Evolutionary conservation across 2,797 vertebrate genomes (phyloP), one percentile per base, ranked within the genome.

Genomic region (Danio tinwini): DNA sequence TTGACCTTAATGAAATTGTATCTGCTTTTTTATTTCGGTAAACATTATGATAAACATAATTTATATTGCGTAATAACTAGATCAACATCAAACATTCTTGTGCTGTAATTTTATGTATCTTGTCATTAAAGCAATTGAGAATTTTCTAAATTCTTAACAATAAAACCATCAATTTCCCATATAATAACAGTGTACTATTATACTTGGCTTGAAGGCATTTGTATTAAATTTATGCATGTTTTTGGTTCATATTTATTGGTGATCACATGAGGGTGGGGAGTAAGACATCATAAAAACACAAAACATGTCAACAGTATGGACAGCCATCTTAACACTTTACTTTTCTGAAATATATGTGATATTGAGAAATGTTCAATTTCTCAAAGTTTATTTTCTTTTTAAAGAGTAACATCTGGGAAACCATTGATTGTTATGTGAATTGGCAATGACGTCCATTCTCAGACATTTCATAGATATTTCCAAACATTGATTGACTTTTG

Each of bases 381-480:
- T 29, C 29, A 29, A 29, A 29, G 29, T 29, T 29, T 29, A 1
- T 1, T 29, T 56, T 19, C 39, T 56, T 17, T 44, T 56, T 5
- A 56, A 16, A 13, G 2, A 17, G 29, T 44, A 29, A 29, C 10
- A 17, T 72, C 21, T 58, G 76, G 55, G 44, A 61, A 47, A 19
- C 11, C 10, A 69, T 8, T 78, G 65, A 69, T 50, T 45, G n/a
- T 50, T 40, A 50, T 50, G 44, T 13, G 16, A 6, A 47, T 59
- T 29, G 10, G 39, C 39, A 61, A 19, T 37, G 71, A 61, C 0
- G 5, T 62, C 10, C 44, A 19, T 16, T 52, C 59, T 62, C 59
- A 50, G 72, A 75, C 59, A 75, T 76, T 76, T 76, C 49, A 90
- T 89, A 79, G 89, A 92, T 89, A 85, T 90, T 91, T 91, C 87